Evolutionary conservation across 2,888 invertebrate species (phyloP).

Genomic region (Andrena flavipes): DNA sequence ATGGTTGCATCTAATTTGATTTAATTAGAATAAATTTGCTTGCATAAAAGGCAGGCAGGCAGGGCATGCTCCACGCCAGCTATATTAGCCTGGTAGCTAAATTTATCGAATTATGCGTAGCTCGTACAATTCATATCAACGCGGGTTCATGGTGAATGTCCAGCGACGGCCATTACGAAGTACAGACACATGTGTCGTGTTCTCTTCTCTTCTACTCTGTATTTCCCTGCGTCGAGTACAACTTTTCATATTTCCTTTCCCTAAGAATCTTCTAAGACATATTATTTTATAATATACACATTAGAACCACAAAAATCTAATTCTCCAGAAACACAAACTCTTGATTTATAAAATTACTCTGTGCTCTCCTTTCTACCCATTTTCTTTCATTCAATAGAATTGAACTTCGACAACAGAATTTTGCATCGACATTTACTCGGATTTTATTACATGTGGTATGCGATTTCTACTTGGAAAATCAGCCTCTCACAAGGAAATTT

Average conservation of each 20-base stretch:
- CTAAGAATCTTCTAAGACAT: not conserved
- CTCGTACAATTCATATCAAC: slow-evolving; percentile 43
- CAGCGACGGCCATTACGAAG: not conserved
- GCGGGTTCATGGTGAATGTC: not conserved
- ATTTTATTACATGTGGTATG: not conserved
- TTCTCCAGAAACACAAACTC: not conserved
- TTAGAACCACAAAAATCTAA: not conserved
- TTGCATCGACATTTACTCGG: not conserved
- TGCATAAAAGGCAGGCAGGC: slow-evolving; percentile 72
- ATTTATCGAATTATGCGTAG: slow-evolving; percentile 83
- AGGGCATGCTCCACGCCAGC: slow-evolving; percentile 74
- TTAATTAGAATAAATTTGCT: slow-evolving; percentile 83
- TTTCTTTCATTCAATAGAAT: not conserved
- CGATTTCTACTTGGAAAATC: not conserved
- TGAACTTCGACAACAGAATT: not conserved
- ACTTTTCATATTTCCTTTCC: no score
- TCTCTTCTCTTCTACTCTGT: not conserved
- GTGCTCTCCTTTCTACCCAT: not conserved
- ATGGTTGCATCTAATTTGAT: slow-evolving; percentile 82
- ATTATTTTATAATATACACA: not conserved
- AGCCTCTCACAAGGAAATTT: not conserved
- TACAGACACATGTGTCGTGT: not conserved
- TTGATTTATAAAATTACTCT: not conserved
- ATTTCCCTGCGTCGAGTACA: not conserved
- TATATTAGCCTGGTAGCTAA: slow-evolving; percentile 82